phyloP scores from a whole-genome alignment of 2,113 vertebrate species.

The Sprattus sprattus region DNA sequence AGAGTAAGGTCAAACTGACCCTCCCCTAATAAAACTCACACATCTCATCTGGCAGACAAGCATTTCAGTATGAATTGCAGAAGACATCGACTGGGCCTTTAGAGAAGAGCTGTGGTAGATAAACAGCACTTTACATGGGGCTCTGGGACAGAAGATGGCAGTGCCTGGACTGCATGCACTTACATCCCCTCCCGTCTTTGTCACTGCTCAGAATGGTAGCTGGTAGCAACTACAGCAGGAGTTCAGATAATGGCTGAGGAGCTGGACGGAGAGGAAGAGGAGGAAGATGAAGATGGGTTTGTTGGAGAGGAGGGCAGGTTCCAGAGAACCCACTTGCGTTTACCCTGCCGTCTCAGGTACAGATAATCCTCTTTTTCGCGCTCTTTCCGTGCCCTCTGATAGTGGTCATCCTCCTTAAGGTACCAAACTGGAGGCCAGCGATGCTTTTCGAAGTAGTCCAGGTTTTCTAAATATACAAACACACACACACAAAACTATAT shows the following conservation, averaged over 20 bases:
- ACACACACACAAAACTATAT: neutral
- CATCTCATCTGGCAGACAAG: neutral
- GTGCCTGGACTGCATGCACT: neutral
- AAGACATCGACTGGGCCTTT: no score
- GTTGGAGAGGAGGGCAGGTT: conserved; percentile 71
- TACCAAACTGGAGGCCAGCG: conserved; percentile 85
- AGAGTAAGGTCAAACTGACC: neutral
- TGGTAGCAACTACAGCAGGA: neutral
- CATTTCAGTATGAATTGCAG: neutral
- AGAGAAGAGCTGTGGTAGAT: no score
- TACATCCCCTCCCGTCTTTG: neutral
- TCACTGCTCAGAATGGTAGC: neutral
- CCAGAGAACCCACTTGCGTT: conserved; percentile 82
- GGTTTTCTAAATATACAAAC: conserved; percentile 70
- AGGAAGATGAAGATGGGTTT: conserved; percentile 64
- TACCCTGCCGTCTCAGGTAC: conserved; percentile 78
- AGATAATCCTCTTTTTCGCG: conserved; percentile 81
- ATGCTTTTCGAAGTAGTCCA: conserved; percentile 81
- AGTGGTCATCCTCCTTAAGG: conserved; percentile 85
- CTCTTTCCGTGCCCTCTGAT: conserved; percentile 79
- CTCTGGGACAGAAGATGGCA: no score
- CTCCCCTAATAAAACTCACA: neutral
- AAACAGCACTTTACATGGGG: no score
- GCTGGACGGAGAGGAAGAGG: conserved; percentile 60
- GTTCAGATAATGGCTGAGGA: conserved; percentile 80